Conservation (phyloP, 2,888 invertebrate genomes). For the Onchidella celtica region DNA sequence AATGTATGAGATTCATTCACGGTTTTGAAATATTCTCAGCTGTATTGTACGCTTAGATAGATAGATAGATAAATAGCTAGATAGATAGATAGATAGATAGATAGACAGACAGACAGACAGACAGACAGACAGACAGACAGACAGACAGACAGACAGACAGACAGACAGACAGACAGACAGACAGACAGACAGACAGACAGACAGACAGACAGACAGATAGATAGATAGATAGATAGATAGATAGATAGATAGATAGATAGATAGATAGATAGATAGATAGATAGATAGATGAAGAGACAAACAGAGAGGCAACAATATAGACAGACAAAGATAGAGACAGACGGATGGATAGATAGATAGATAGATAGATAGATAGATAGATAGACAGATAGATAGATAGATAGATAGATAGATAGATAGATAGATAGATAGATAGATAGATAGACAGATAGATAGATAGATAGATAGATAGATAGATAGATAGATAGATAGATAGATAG, state of each 20-base stretch:
- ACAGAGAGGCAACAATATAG: not conserved
- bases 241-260: not conserved
- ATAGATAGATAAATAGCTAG: conserved; percentile 16
- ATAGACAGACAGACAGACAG: conserved; percentile 24
- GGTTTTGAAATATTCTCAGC: too few relatives aligned
- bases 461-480: too few relatives aligned
- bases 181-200: not conserved
- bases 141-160: conserved; percentile 19
- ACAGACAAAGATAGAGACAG: too few relatives aligned
- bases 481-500: too few relatives aligned
- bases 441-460: too few relatives aligned
- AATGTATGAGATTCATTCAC: too few relatives aligned
- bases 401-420: conserved; percentile 18
- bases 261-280: not conserved
- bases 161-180: conserved; percentile 4
- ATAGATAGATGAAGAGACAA: not conserved
- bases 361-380: too few relatives aligned
- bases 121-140: conserved; percentile 28
- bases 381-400: too few relatives aligned
- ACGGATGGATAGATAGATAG: too few relatives aligned
- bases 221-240: not conserved
- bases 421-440: too few relatives aligned
- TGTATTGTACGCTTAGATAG: not conserved
- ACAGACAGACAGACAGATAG: not conserved
- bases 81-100: conserved; percentile 22